Evolutionary conservation across 2,113 vertebrate genomes (phyloP).

Genomic region (Apistogramma diplotaenia): DNA sequence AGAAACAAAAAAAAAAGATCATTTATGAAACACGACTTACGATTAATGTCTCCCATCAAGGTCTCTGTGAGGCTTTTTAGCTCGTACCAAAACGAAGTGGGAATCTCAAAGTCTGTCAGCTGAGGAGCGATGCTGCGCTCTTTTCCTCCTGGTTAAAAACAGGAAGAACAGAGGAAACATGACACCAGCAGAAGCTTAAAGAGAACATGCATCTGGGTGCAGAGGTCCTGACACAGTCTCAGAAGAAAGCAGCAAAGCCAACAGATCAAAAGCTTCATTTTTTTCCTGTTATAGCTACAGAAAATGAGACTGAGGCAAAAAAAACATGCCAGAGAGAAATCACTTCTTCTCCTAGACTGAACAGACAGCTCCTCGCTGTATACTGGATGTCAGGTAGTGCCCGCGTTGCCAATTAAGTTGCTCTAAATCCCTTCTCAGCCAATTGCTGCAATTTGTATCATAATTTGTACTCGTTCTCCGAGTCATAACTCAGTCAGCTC

Average conservation of each 20-base stretch:
- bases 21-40: slow-evolving; percentile 54
- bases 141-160: slow-evolving; percentile 53
- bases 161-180: background rate
- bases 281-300: background rate
- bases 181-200: background rate
- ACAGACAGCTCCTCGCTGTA: background rate
- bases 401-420: background rate
- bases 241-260: background rate
- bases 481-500: background rate
- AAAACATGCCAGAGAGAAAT: background rate
- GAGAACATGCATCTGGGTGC: background rate
- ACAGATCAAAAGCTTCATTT: background rate
- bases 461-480: background rate
- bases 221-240: background rate
- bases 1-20: background rate
- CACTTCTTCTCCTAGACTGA: background rate
- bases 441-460: background rate
- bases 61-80: slow-evolving; percentile 71
- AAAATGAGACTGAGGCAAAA: background rate
- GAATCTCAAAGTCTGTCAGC: slow-evolving; percentile 75
- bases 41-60: slow-evolving; percentile 68
- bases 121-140: slow-evolving; percentile 24
- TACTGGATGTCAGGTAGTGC: background rate
- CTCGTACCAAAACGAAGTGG: slow-evolving; percentile 76
- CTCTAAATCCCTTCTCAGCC: background rate